Conservation (phyloP, 1,140 invertebrate genomes). For the Heliconius hermathena region DNA sequence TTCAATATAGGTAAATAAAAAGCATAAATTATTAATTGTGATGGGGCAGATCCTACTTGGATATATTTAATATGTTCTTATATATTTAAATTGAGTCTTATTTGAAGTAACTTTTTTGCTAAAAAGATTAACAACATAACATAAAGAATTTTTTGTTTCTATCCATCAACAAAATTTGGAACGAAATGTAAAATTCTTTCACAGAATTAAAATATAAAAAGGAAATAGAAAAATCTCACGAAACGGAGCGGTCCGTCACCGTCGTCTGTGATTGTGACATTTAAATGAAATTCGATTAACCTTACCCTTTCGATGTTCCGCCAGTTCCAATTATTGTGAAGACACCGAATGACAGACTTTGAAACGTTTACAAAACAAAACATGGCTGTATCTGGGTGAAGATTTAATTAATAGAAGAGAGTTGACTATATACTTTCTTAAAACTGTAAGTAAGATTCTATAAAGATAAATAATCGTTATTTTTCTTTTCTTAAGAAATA, state of each 20-base stretch:
- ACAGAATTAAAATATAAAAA: background rate
- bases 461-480: too few relatives aligned
- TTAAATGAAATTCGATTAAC: slow-evolving; percentile 14
- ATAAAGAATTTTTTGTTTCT: background rate
- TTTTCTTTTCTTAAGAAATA: too few relatives aligned
- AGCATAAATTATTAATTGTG: too few relatives aligned
- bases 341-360: slow-evolving; percentile 6
- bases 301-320: slow-evolving; percentile 8
- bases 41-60: too few relatives aligned
- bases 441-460: too few relatives aligned
- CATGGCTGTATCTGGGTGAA: background rate
- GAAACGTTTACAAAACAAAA: slow-evolving; percentile 4
- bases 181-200: background rate
- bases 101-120: background rate
- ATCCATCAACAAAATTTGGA: background rate
- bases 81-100: background rate
- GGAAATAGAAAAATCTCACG: background rate
- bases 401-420: background rate
- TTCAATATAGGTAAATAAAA: too few relatives aligned
- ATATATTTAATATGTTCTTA: background rate
- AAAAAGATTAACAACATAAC: background rate
- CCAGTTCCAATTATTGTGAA: slow-evolving; percentile 1
- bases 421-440: background rate
- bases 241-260: background rate
- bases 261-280: slow-evolving; percentile 3